phyloP scores from a whole-genome alignment of 2,797 vertebrate species.

The Coreius guichenoti region DNA sequence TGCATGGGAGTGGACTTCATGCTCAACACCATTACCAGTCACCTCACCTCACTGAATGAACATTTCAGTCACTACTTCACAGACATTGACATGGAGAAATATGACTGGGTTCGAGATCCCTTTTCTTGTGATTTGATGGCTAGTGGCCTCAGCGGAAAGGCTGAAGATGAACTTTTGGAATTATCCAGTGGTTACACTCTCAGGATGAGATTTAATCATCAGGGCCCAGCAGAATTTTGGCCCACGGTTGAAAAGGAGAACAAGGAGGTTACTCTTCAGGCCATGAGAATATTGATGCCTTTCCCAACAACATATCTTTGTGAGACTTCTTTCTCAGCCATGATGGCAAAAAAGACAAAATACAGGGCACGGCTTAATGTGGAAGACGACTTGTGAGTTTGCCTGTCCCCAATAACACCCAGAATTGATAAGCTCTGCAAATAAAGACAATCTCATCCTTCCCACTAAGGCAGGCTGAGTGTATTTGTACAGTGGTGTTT shows the following conservation, averaged over 20 bases:
- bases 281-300: background rate
- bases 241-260: conserved; percentile 11
- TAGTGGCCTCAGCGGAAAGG: background rate
- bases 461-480: no score
- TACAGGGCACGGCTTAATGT: background rate
- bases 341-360: conserved; percentile 13
- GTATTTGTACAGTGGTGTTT: no score
- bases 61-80: background rate
- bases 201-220: background rate
- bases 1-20: no score
- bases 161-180: conserved; percentile 6
- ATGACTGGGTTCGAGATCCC: background rate
- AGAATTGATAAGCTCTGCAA: background rate
- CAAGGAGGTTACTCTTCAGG: conserved; percentile 1
- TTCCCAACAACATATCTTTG: conserved; percentile 8
- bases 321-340: conserved; percentile 7
- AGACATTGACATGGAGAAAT: background rate
- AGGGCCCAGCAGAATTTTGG: background rate
- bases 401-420: background rate
- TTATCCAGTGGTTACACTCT: background rate
- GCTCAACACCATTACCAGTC: no score
- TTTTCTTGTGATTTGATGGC: background rate
- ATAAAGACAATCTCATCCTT: no score
- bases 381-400: conserved; percentile 7
- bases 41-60: background rate